Conservation (phyloP, 2,113 vertebrate genomes). For the Tragelaphus strepsiceros region DNA sequence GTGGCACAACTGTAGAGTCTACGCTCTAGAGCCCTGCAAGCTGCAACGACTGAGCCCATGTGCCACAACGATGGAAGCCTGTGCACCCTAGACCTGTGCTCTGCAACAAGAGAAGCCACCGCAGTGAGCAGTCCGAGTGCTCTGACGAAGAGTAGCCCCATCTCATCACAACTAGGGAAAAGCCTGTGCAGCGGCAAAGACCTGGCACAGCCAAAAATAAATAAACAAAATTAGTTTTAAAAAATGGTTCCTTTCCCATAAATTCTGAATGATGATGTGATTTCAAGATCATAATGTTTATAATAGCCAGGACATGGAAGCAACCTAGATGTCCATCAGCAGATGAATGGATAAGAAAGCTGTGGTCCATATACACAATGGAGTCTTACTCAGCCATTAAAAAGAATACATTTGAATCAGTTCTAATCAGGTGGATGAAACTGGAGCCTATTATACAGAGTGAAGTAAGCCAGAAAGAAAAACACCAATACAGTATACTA, state of each 20-base stretch:
- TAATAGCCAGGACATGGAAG: too few species aligned
- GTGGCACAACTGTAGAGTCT: background rate
- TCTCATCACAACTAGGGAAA: background rate
- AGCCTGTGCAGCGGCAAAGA: background rate
- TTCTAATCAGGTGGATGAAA: too few species aligned
- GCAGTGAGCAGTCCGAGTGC: accelerated
- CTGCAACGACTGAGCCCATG: background rate
- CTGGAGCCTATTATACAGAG: too few species aligned
- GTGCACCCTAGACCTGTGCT: background rate
- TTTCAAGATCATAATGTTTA: background rate
- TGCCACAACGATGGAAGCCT: background rate
- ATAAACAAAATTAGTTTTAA: background rate
- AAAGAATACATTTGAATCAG: too few species aligned
- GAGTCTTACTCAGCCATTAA: too few species aligned
- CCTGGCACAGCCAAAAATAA: background rate
- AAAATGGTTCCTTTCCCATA: background rate
- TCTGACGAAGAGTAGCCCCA: accelerated
- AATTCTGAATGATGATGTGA: background rate
- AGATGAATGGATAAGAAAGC: too few species aligned
- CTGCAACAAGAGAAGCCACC: background rate
- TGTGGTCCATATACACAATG: too few species aligned
- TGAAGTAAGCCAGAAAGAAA: too few species aligned
- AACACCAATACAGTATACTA: too few species aligned
- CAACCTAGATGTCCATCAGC: too few species aligned
- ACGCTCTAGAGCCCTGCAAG: background rate